A percentile compares a stretch with the other conserved stretches of the same genome.
Conservation (phyloP, 2,888 invertebrate genomes). For the Megastigmus dorsalis region DNA sequence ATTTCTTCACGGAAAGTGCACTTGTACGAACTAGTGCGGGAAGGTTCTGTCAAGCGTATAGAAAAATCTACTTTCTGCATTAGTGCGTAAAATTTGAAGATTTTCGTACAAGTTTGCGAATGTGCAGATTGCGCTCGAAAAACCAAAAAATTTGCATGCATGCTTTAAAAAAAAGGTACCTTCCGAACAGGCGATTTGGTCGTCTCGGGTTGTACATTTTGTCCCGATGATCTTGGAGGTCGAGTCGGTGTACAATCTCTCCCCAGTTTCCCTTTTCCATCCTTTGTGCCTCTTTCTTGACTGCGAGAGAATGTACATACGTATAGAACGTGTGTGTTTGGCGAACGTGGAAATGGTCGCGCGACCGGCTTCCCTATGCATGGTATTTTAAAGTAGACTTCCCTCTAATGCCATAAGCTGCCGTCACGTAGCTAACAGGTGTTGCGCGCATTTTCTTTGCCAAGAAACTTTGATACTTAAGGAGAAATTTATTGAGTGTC, state of each 20-base stretch:
- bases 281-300: not conserved
- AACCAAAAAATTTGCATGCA: no score
- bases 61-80: no score
- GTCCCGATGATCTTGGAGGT: not conserved
- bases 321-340: slow-evolving; percentile 1
- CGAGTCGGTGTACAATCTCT: not conserved
- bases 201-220: not conserved
- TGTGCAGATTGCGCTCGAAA: no score
- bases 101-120: no score
- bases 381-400: slow-evolving; percentile 69
- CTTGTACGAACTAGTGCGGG: no score
- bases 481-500: slow-evolving; percentile 66
- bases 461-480: slow-evolving; percentile 69
- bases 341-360: slow-evolving; percentile 52
- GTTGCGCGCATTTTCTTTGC: slow-evolving; percentile 67
- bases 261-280: not conserved
- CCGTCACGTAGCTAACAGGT: slow-evolving; percentile 68
- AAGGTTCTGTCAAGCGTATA: no score
- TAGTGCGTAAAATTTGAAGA: no score
- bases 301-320: not conserved
- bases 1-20: no score
- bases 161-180: no score
- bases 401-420: slow-evolving; percentile 67
- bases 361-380: slow-evolving; percentile 66
- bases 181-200: no score